Percentiles rank a stretch among this genome's conserved stretches.
Conservation (phyloP, 2,888 invertebrate species). For the Acanthococcus lagerstroemiae region DNA sequence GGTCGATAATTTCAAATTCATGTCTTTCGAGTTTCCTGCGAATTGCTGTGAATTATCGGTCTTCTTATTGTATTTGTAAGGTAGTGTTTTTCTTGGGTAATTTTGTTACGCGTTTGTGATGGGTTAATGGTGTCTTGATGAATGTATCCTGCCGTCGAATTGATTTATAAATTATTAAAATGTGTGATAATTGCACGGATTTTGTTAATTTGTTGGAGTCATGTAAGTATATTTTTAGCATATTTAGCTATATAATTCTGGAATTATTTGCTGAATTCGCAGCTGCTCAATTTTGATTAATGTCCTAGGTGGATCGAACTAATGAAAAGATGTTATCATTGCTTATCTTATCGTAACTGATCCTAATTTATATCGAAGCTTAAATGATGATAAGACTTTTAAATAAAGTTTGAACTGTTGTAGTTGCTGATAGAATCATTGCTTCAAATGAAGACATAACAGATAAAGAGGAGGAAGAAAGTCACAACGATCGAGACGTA, state of each 20-base stretch:
- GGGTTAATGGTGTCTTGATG: too few species aligned
- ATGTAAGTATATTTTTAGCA: slow-evolving; percentile 53
- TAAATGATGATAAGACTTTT: neutral
- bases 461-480: slow-evolving; percentile 46
- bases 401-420: neutral
- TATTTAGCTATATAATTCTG: slow-evolving; percentile 33
- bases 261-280: slow-evolving; percentile 37
- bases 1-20: too few species aligned
- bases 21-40: too few species aligned
- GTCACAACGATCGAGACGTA: slow-evolving; percentile 15
- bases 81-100: too few species aligned
- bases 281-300: slow-evolving; percentile 40
- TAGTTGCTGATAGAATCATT: slow-evolving; percentile 16
- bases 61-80: too few species aligned
- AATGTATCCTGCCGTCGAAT: too few species aligned
- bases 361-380: neutral
- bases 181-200: slow-evolving; percentile 87
- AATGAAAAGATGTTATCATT: too few species aligned
- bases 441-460: slow-evolving; percentile 55
- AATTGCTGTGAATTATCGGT: too few species aligned
- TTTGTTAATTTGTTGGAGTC: slow-evolving; percentile 81
- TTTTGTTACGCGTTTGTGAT: too few species aligned
- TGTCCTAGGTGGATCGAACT: too few species aligned
- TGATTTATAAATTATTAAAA: too few species aligned
- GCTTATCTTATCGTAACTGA: slow-evolving; percentile 32